A percentile compares a stretch with the other conserved stretches of the same genome.
Evolutionary conservation across 2,113 vertebrate species (phyloP).

Genomic region (Rafetus swinhoei): DNA sequence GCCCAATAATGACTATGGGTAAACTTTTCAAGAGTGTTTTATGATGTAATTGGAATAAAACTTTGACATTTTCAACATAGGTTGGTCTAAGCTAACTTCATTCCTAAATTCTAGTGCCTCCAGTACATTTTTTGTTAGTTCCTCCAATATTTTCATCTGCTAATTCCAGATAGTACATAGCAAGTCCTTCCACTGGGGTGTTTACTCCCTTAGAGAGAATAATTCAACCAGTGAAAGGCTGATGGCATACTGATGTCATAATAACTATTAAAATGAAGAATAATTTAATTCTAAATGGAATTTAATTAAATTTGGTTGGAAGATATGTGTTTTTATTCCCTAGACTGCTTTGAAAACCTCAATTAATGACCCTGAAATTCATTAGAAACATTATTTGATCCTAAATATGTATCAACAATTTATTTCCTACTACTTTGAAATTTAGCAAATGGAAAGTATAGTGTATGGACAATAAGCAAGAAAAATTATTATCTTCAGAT

Average conservation of each 20-base stretch:
- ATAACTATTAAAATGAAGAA: not conserved
- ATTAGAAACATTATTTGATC: not conserved
- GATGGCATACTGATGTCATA: not conserved
- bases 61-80: not conserved
- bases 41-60: not conserved
- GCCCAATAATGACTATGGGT: not conserved
- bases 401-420: not conserved
- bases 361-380: not conserved
- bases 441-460: not conserved
- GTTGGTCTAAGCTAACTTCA: not conserved
- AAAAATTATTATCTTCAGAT: not conserved
- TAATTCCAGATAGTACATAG: not conserved
- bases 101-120: not conserved
- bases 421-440: not conserved
- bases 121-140: not conserved
- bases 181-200: not conserved
- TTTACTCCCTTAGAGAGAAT: not conserved
- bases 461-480: not conserved
- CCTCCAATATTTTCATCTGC: not conserved
- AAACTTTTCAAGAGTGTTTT: not conserved
- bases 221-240: not conserved
- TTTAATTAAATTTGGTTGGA: not conserved
- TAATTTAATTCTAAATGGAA: not conserved
- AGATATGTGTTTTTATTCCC: not conserved
- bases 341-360: not conserved